Evolutionary conservation across 2,113 vertebrate genomes (phyloP).

Genomic region (Dasyprocta punctata): DNA sequence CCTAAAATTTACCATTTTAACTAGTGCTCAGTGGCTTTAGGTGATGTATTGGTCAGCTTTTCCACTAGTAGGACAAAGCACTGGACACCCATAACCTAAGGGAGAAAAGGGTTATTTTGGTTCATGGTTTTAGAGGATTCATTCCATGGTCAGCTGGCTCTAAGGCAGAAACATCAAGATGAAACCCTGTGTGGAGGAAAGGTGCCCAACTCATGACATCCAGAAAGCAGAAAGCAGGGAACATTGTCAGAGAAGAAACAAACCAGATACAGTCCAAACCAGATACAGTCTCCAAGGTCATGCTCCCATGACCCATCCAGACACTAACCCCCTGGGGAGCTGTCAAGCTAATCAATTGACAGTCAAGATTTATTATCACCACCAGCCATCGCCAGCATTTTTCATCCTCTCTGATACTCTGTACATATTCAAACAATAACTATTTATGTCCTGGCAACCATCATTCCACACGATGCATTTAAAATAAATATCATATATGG

Average conservation of each 20-base stretch:
- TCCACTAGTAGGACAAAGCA: background rate
- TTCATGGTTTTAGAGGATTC: background rate
- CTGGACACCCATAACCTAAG: background rate
- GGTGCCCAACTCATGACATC: background rate
- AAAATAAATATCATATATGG: background rate
- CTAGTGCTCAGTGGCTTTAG: background rate
- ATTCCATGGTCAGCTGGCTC: background rate
- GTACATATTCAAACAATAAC: background rate
- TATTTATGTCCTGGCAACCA: rapidly evolving
- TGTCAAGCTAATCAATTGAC: background rate
- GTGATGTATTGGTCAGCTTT: background rate
- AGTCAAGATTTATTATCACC: background rate
- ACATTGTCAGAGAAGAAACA: background rate
- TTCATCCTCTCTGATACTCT: background rate
- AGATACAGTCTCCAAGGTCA: background rate
- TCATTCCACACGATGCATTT: rapidly evolving
- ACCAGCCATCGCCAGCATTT: background rate
- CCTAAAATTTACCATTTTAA: background rate
- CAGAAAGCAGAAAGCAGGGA: background rate
- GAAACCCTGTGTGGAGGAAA: background rate
- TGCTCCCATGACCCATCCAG: too few species aligned
- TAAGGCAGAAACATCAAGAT: background rate
- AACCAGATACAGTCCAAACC: too few species aligned
- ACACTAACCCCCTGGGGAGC: background rate
- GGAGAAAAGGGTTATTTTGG: background rate